Percentiles rank a stretch among this genome's conserved stretches.
Evolutionary conservation across 2,888 invertebrate species (phyloP).

Genomic region (Pollenia griseotomentosa): DNA sequence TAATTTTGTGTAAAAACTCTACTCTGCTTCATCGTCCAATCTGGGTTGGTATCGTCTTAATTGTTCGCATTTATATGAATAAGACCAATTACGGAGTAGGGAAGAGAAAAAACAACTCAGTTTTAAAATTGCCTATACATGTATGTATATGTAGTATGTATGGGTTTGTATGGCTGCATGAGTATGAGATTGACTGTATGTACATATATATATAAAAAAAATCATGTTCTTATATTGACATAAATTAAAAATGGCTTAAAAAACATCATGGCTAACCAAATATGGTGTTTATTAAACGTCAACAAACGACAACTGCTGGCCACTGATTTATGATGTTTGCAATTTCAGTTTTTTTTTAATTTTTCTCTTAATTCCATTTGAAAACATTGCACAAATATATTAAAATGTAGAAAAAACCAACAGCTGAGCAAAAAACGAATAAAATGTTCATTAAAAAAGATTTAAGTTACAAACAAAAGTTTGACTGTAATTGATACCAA

Average conservation of each 20-base stretch:
- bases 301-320: slow-evolving; percentile 74
- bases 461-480: slow-evolving; percentile 52
- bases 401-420: neutral
- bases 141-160: neutral
- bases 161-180: no score
- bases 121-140: neutral
- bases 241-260: slow-evolving; percentile 76
- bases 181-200: neutral
- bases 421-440: neutral
- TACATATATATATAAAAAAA: slow-evolving; percentile 53
- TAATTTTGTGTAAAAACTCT: neutral
- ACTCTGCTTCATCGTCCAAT: slow-evolving; percentile 18
- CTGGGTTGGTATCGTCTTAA: slow-evolving; percentile 69
- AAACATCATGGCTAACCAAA: slow-evolving; percentile 80
- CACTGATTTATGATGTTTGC: slow-evolving; percentile 76
- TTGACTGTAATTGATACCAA: slow-evolving; percentile 67
- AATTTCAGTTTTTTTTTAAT: slow-evolving; percentile 63
- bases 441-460: slow-evolving; percentile 5
- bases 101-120: neutral
- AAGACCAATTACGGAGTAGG: slow-evolving; percentile 20
- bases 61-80: slow-evolving; percentile 55
- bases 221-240: slow-evolving; percentile 73
- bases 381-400: slow-evolving; percentile 37
- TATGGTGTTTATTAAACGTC: slow-evolving; percentile 82
- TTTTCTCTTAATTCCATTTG: slow-evolving; percentile 32